Conservation (phyloP, 2,797 vertebrate genomes). For the Neosalanx taihuensis region DNA sequence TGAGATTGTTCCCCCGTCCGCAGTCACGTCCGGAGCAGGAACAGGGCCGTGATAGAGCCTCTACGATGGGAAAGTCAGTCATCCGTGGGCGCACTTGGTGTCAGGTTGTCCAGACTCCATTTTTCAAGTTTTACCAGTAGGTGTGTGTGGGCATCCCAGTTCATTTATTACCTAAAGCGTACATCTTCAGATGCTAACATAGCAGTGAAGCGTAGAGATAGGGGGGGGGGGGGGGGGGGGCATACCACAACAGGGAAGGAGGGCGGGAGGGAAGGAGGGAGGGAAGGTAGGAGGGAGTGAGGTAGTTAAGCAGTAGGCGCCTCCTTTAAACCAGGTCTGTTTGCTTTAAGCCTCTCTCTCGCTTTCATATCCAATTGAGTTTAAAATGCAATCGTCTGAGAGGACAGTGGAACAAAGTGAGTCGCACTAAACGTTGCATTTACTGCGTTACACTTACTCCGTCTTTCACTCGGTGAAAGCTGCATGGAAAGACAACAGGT, state of each 20-base stretch:
- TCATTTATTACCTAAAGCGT: constrained; percentile 65
- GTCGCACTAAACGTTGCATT: constrained; percentile 21
- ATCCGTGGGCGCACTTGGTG: constrained; percentile 40
- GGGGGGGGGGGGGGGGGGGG: constrained; percentile 33
- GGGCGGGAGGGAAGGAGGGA: constrained; percentile 23
- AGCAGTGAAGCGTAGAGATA: constrained; percentile 35
- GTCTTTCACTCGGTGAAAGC: background rate
- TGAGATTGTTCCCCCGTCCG: constrained; percentile 26
- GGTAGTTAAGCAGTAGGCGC: constrained; percentile 42
- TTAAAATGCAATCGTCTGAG: constrained; percentile 37
- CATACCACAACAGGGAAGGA: constrained; percentile 47
- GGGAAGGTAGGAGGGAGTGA: background rate
- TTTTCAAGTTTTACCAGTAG: constrained; percentile 33
- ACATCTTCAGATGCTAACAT: constrained; percentile 38
- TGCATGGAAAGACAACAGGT: background rate
- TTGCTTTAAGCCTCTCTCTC: constrained; percentile 53
- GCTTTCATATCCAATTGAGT: constrained; percentile 20
- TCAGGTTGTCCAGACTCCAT: constrained; percentile 32
- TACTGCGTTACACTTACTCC: constrained; percentile 1
- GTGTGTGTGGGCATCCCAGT: constrained; percentile 48
- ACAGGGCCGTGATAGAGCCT: constrained; percentile 14
- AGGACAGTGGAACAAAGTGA: constrained; percentile 20
- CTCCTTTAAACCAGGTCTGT: constrained; percentile 61
- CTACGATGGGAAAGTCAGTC: constrained; percentile 63
- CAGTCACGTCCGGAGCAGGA: constrained; percentile 20